Evolutionary conservation across 2,888 invertebrate genomes (phyloP).

Genomic region (Apamea crenata): DNA sequence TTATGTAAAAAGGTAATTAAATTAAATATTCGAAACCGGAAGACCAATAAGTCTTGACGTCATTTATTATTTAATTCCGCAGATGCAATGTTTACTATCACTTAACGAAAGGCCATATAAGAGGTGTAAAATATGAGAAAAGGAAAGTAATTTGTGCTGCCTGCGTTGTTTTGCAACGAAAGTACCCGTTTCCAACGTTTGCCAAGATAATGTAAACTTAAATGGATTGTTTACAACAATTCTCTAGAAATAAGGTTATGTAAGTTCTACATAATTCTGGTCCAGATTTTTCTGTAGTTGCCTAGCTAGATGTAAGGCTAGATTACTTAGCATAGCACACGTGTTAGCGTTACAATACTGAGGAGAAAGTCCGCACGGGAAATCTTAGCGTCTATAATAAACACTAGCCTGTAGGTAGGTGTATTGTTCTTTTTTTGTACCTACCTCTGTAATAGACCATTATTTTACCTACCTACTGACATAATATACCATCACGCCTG

Average conservation of each 20-base stretch:
- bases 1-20: constrained; percentile 7
- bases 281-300: constrained; percentile 20
- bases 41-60: constrained; percentile 41
- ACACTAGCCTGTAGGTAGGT: constrained; percentile 2
- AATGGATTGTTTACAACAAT: constrained; percentile 36
- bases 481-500: background rate
- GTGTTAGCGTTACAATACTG: constrained; percentile 7
- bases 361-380: constrained; percentile 55
- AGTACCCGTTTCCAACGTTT: constrained; percentile 36
- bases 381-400: constrained; percentile 46
- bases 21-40: constrained; percentile 27
- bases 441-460: background rate
- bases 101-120: constrained; percentile 53
- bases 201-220: constrained; percentile 25
- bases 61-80: constrained; percentile 48
- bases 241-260: constrained; percentile 22
- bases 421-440: constrained; percentile 24
- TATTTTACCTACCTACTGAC: background rate
- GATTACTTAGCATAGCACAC: constrained; percentile 1
- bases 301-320: background rate
- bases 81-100: constrained; percentile 63
- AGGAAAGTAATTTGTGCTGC: constrained; percentile 54
- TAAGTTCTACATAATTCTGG: constrained; percentile 1
- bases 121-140: constrained; percentile 52
- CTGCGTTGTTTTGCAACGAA: constrained; percentile 44